Base-by-base conservation (phyloP, 2,113 vertebrate genomes). In the pig (Sus scrofa) region DNA sequence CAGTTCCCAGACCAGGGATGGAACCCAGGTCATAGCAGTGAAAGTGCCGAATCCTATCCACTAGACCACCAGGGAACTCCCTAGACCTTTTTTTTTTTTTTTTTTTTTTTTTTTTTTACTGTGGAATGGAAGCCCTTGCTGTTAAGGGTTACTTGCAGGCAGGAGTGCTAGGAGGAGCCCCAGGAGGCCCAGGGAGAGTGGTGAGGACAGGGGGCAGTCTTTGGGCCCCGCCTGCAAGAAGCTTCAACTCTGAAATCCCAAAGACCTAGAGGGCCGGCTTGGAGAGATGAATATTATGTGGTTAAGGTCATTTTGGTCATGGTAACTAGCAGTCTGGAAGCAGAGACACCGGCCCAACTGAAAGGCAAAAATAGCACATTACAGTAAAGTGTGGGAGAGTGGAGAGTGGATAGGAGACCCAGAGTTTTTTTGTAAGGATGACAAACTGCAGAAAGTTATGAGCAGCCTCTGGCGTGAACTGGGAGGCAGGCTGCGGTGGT, bases 391-490 rank as follows among this genome's bases (percentile, higher is more conserved):
- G 44, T 44, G 4, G 44, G 44, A 8, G 70, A 27, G 39, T n/a
- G 9, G 50, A 37, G 30, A 91, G n/a, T 1, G 6, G 9, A 85
- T 44, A 2, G 12, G 34, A 65, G 70, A 74, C 81, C 16, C 20
- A 67, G 71, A 75, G 37, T 86, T 95, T 32, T 68, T 88, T 63
- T 79, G 44, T 88, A 44, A 91, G 97, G 26, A 74, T 73, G 67
- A 77, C 26, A 19, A 86, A 81, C 27, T 82, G 68, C 73, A 70
- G 81, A 91, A 70, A 54, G 50, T 78, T 92, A 54, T 63, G 22
- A 83, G 62, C 65, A 86, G 50, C 50, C 22, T 18, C 52, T 71
- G 32, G 32, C 20, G 2, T 34, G 86, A 78, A 86, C 73, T 30
- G 37, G 92, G 58, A 94, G 39, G 58, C 75, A 37, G n/a, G 68